Base-by-base conservation (phyloP, 1,140 invertebrate genomes). In the Linepithema humile region DNA sequence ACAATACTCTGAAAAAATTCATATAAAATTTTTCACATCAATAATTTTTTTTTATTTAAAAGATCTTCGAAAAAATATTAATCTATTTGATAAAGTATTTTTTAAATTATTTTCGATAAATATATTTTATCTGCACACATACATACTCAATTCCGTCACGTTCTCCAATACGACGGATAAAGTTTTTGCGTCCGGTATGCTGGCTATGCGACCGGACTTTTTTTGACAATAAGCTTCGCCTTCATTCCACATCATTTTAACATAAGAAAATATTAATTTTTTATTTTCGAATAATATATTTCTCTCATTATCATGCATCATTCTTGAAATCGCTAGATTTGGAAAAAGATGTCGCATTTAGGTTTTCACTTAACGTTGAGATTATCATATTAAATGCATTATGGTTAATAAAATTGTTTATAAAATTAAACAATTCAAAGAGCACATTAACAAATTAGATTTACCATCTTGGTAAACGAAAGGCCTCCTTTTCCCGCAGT, bases 381-480 rank as follows among this genome's bases (percentile, higher is more conserved):
- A n/a, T n/a, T n/a, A n/a, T n/a, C n/a, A n/a, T n/a, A n/a, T n/a
- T n/a, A n/a, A n/a, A n/a, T n/a, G n/a, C n/a, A n/a, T n/a, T n/a
- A n/a, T n/a, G n/a, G n/a, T n/a, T n/a, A n/a, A 7, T 1, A 35
- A 3, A 10, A 64, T 64, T 15, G 3, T 64, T 48, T 43, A 15
- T 2, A 43, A 23, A 43, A 45, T 64, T 20, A 64, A 23, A 15
- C 17, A 45, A 59, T 23, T 59, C 12, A n/a, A 17, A 32, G 17
- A 60, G 32, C 23, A 9, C 6, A 10, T 65, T 15, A 15, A 17
- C 50, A 48, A 70, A 32, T 35, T n/a, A 1, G 15, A 35, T 35
- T 45, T 82, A 82, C 80, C 85, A 72, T 89, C 64, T 55, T 89
- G 85, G n/a, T 85, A 89, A 60, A 89, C 20, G 23, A 89, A 89